Conservation (phyloP, 2,113 vertebrate species). For the Gobius niger region DNA sequence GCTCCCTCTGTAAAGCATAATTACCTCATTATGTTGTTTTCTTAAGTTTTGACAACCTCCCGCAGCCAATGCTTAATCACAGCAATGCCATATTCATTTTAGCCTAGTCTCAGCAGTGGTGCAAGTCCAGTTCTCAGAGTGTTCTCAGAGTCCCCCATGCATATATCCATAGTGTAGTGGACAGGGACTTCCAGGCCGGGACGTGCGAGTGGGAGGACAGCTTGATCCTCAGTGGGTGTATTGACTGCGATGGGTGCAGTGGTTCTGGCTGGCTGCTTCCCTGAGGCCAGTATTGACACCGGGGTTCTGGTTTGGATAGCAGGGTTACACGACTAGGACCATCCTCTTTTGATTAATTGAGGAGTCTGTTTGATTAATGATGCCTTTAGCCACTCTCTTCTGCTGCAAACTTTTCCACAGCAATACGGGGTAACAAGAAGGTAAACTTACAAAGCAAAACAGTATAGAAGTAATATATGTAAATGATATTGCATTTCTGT, state of each 20-base stretch:
- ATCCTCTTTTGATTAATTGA: slow-evolving; percentile 75
- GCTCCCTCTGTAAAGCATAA: slow-evolving; percentile 14
- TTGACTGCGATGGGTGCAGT: slow-evolving; percentile 63
- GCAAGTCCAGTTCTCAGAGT: not conserved
- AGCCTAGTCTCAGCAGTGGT: not conserved
- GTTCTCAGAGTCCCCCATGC: not conserved
- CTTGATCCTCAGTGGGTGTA: slow-evolving; percentile 65
- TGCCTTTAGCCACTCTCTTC: slow-evolving; percentile 51
- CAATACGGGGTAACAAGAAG: slow-evolving; percentile 4
- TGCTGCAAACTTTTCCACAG: slow-evolving; percentile 48
- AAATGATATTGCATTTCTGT: too few species aligned
- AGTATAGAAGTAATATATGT: not conserved
- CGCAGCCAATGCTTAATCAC: slow-evolving; percentile 29
- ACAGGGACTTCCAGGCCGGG: slow-evolving; percentile 38
- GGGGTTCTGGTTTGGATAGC: slow-evolving; percentile 68
- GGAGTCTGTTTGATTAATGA: slow-evolving; percentile 72
- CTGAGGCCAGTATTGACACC: slow-evolving; percentile 73
- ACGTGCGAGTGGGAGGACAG: slow-evolving; percentile 66
- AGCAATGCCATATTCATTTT: not conserved
- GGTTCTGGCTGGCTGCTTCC: slow-evolving; percentile 71
- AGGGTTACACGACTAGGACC: slow-evolving; percentile 57
- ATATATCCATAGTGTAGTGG: slow-evolving; percentile 26
- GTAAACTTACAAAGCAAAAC: slow-evolving; percentile 2
- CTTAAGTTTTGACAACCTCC: slow-evolving; percentile 27
- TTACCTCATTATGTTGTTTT: slow-evolving; percentile 30